phyloP scores from a whole-genome alignment of 2,113 vertebrate genomes.

The Illadopsis cleaveri region DNA sequence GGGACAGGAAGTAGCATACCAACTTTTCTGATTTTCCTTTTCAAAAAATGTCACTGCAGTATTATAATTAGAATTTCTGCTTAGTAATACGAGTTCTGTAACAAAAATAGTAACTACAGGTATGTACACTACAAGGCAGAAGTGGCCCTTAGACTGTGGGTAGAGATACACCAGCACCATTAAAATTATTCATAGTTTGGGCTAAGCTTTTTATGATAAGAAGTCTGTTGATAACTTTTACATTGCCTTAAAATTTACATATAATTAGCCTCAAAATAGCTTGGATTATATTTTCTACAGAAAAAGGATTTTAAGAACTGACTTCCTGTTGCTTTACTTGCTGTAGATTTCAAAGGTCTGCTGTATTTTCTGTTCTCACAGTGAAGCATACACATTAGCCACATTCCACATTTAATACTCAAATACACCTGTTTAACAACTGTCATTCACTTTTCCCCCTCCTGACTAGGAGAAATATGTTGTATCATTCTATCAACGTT shows the following conservation, averaged over 20 bases:
- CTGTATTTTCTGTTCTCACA: neutral
- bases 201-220: neutral
- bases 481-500: neutral
- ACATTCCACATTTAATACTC: neutral
- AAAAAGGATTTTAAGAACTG: neutral
- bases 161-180: neutral
- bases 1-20: neutral
- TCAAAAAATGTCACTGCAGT: neutral
- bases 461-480: neutral
- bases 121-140: neutral
- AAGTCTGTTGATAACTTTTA: neutral
- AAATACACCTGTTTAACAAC: neutral
- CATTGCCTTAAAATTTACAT: neutral
- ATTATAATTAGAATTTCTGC: neutral
- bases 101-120: neutral
- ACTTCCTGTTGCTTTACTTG: neutral
- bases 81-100: neutral
- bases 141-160: neutral
- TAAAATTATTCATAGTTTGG: neutral
- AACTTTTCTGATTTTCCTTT: neutral
- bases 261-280: neutral
- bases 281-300: neutral
- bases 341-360: neutral
- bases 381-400: neutral
- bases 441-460: neutral